These are phyloP conservation scores for Suillia variegata DNA, from an alignment of 2,888 invertebrate species.

Conservation along the genomic window DNA sequence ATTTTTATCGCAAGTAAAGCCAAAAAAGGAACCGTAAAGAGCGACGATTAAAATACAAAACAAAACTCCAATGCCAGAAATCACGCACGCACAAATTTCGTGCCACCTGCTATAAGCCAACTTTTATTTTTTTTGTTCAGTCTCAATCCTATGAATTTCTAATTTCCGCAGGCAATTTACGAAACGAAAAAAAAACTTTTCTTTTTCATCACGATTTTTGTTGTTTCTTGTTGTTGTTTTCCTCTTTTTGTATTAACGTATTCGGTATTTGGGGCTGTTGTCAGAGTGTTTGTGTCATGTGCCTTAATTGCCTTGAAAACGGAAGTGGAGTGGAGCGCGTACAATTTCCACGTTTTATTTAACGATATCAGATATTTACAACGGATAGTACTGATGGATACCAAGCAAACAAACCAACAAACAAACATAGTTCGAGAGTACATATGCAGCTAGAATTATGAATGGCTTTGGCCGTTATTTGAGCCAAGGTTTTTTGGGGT, in stretches of 20 bases:
- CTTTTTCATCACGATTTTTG: no score
- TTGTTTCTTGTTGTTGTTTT: not conserved
- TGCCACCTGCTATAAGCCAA: not conserved
- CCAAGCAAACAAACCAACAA: no score
- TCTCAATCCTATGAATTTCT: not conserved
- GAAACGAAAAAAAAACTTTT: not conserved
- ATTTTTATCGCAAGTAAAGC: no score
- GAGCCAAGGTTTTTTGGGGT: not conserved
- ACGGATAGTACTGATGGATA: no score
- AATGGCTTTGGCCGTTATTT: not conserved
- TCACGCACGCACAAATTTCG: no score
- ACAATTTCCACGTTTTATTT: not conserved
- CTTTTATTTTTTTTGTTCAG: not conserved
- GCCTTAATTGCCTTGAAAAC: conserved; percentile 21
- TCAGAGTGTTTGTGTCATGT: conserved; percentile 8
- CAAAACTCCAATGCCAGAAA: not conserved
- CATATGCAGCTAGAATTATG: conserved; percentile 18
- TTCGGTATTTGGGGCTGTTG: not conserved
- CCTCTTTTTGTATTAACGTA: not conserved
- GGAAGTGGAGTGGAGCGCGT: conserved; percentile 18
- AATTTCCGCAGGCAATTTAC: conserved; percentile 25
- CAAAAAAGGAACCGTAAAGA: no score
- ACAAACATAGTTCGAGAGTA: no score
- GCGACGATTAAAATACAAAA: no score
- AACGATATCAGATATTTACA: no score